A percentile compares a stretch with the other conserved stretches of the same genome.
These are phyloP conservation scores for Nephrotoma guestfalica DNA, from an alignment of 2,888 invertebrate species.

Conservation along the genomic window DNA sequence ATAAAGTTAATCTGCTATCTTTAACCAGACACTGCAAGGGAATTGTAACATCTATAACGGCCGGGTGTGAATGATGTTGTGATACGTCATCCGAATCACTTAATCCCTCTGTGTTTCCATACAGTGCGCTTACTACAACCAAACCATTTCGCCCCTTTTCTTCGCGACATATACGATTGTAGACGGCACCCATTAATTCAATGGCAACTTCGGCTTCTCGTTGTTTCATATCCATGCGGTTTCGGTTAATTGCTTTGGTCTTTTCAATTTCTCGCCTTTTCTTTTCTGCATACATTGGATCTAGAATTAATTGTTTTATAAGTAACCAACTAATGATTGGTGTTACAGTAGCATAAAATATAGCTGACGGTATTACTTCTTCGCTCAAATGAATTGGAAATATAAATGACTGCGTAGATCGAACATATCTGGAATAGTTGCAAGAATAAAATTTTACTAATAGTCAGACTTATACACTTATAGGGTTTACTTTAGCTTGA, in stretches of 20 bases:
- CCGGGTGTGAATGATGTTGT: constrained; percentile 18
- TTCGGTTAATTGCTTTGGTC: constrained; percentile 62
- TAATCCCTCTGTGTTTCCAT: constrained; percentile 48
- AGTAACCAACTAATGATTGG: constrained; percentile 69
- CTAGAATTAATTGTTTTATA: constrained; percentile 71
- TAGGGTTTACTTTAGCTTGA: constrained; percentile 65
- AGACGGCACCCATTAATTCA: constrained; percentile 83
- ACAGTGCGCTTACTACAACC: constrained; percentile 69
- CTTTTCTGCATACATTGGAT: constrained; percentile 65
- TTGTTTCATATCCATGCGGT: constrained; percentile 56
- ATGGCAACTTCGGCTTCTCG: constrained; percentile 75
- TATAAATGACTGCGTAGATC: constrained; percentile 75
- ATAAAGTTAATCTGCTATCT: constrained; percentile 74
- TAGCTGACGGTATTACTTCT: constrained; percentile 73
- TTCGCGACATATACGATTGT: constrained; percentile 62
- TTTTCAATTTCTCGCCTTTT: constrained; percentile 68
- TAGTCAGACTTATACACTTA: background rate
- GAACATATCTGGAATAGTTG: constrained; percentile 46
- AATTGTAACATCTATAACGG: constrained; percentile 78
- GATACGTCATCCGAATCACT: constrained; percentile 18
- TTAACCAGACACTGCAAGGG: constrained; percentile 88
- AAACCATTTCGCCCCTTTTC: constrained; percentile 76
- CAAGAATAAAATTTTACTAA: background rate
- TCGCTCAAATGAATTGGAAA: constrained; percentile 86
- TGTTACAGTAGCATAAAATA: constrained; percentile 86